Base-by-base conservation (phyloP, 2,888 invertebrate genomes). In the Drosophila meridiana region DNA sequence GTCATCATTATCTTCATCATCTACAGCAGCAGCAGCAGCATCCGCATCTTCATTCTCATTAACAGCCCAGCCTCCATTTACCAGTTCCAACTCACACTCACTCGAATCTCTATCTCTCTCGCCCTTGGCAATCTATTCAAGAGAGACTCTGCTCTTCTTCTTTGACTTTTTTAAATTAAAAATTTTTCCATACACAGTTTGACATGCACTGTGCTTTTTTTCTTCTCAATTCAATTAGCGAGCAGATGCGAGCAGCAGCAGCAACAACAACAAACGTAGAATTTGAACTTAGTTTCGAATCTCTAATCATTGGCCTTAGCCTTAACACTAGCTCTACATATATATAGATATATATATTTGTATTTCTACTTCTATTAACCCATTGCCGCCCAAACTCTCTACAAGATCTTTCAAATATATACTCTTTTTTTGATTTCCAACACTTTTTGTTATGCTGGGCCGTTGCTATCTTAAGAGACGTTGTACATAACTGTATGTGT, bases 361-460 rank as follows among this genome's bases (percentile, higher is more conserved):
- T 36, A 56, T 40, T 14, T 20, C 20, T 26, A 14, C 57, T 34
- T 34, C 20, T 58, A 45, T 74, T 85, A 77, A 82, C 88, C 83
- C 83, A 78, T 85, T 89, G 90, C 83, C 88, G 90, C 87, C 90
- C 86, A 69, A n/a, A n/a, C 59, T 60, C 45, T 58, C 5, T 13
- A 36, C 32, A 20, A 20, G 20, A 20, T 32, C 50, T 32, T 32
- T 50, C n/a, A 11, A 9, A n/a, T 50, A 32, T 52, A 20, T 34
- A 32, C 34, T 48, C 47, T 56, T 64, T 73, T 38, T 38, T 67
- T 57, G 45, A 30, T 59, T 45, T 56, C 50, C 5, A 47, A 69
- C 26, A 55, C 38, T 28, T 36, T 81, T 76, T 89, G 91, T 87
- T 91, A 89, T 90, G 79, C 87, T 91, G 91, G 91, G 91, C 89